These are phyloP conservation scores for Patella pellucida DNA, from an alignment of 2,888 invertebrate species.

Conservation along the genomic window DNA sequence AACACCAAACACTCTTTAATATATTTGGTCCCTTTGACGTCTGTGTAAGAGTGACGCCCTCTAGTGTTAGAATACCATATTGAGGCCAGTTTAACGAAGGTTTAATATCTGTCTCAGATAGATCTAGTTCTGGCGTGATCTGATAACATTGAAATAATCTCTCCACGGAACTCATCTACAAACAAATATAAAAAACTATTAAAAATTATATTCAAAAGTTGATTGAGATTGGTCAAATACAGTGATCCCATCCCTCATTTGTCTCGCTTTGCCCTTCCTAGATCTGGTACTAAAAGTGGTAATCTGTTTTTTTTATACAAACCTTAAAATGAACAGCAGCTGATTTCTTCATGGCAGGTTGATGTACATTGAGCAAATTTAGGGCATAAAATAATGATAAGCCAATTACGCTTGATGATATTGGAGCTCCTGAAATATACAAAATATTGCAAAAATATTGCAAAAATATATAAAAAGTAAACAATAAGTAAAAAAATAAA, in stretches of 20 bases:
- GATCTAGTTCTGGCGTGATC: slow-evolving; percentile 45
- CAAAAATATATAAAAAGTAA: too few species aligned
- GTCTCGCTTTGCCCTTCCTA: too few species aligned
- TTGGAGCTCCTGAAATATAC: slow-evolving; percentile 26
- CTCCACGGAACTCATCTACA: slow-evolving; percentile 48
- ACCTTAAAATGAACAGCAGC: slow-evolving; percentile 55
- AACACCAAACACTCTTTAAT: slow-evolving; percentile 51
- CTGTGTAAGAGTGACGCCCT: slow-evolving; percentile 45
- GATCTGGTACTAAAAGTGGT: neutral
- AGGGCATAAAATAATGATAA: slow-evolving; percentile 50
- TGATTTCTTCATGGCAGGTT: slow-evolving; percentile 49
- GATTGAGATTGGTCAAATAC: neutral
- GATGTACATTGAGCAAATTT: slow-evolving; percentile 47
- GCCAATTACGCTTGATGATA: slow-evolving; percentile 46
- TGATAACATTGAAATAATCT: slow-evolving; percentile 45
- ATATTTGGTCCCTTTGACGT: slow-evolving; percentile 33
- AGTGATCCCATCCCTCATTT: too few species aligned
- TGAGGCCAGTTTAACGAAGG: slow-evolving; percentile 46
- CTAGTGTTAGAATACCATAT: slow-evolving; percentile 58
- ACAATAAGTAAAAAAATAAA: too few species aligned
- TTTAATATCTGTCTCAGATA: slow-evolving; percentile 31
- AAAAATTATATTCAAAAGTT: neutral
- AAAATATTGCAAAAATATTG: neutral
- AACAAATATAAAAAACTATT: slow-evolving; percentile 4
- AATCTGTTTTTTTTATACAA: neutral